These are phyloP conservation scores for Aramus guarauna DNA, from an alignment of 2,113 vertebrate genomes.

Conservation along the genomic window DNA sequence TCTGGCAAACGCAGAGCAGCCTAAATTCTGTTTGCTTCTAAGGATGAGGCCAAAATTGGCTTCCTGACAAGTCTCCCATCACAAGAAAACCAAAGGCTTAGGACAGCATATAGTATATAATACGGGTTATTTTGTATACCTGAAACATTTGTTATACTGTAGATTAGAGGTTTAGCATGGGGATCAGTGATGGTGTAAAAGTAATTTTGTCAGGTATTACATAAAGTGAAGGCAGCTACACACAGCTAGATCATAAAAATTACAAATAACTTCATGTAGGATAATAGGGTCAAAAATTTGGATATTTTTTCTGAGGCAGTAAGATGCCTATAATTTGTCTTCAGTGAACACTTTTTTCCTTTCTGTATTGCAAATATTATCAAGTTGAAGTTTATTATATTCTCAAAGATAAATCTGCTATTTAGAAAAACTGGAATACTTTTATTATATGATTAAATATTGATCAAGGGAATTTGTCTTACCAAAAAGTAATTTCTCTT, in stretches of 20 bases:
- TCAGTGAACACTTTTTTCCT: background rate
- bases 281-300: background rate
- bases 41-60: background rate
- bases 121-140: background rate
- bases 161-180: background rate
- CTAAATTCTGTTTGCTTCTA: background rate
- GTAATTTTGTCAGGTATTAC: background rate
- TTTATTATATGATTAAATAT: conserved; percentile 56
- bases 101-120: rapidly evolving
- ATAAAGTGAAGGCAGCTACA: background rate
- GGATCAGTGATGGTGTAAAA: background rate
- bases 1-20: background rate
- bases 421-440: conserved; percentile 30
- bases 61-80: background rate
- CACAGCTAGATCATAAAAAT: background rate
- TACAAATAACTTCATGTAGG: background rate
- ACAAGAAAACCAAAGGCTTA: background rate
- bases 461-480: conserved; percentile 37
- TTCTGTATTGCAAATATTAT: conserved; percentile 16
- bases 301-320: background rate
- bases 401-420: conserved; percentile 15
- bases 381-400: conserved; percentile 8
- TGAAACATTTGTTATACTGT: background rate
- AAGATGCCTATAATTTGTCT: background rate
- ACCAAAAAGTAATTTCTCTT: conserved; percentile 2